phyloP scores from a whole-genome alignment of 2,113 vertebrate genomes.

The Dipodomys ordii region DNA sequence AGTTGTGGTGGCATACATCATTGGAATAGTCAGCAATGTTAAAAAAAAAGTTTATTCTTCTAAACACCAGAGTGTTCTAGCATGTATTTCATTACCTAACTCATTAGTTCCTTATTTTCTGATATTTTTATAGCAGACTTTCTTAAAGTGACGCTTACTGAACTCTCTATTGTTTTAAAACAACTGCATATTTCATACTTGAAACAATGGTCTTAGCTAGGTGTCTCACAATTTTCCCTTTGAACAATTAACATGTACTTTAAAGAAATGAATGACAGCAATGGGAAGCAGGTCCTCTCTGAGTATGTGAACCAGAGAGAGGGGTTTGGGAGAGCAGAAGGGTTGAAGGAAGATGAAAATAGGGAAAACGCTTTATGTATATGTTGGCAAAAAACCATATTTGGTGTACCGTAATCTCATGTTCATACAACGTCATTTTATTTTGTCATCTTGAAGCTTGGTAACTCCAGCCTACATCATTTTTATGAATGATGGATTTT shows the following conservation, averaged over 20 bases:
- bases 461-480: not conserved
- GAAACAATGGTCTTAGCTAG: not conserved
- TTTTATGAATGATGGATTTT: not conserved
- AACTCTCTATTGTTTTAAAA: not conserved
- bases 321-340: no score
- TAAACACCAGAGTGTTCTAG: not conserved
- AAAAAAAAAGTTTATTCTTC: not conserved
- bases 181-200: not conserved
- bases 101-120: not conserved
- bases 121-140: not conserved
- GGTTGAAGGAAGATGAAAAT: no score
- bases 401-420: not conserved
- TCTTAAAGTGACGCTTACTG: conserved; percentile 44
- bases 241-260: not conserved
- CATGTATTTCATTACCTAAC: not conserved
- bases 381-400: not conserved
- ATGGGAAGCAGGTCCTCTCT: no score
- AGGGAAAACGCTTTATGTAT: no score
- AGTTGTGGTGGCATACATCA: no score
- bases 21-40: not conserved
- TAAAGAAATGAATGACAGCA: not conserved
- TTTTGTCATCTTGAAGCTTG: not conserved
- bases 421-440: not conserved
- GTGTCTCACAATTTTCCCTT: not conserved
- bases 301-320: no score